Evolutionary conservation across 92 coral and sea anemone species (phyloP), one percentile per base, ranked within the genome.

Genomic region (Scolanthus callimorphus): DNA sequence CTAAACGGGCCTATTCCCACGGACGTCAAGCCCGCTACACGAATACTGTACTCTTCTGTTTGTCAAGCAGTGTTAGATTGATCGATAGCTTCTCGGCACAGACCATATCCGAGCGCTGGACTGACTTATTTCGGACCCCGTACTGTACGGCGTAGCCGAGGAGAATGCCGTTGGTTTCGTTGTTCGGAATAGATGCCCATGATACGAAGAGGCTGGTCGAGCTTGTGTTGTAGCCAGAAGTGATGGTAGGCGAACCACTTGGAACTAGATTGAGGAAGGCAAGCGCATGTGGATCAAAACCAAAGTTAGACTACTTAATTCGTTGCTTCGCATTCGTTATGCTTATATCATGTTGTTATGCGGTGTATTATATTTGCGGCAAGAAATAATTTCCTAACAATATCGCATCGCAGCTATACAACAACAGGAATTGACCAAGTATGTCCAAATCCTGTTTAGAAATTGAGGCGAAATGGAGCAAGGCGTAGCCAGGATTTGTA

Each of bases 121-220:
- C 41, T 6, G 41, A 34, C 41, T 34, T 15, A 34, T 34, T 34
- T 34, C 6, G 15, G 41, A 6, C 6, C 41, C 6, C 41, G 15
- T 34, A 15, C 6, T 34, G 41, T 34, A 6, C 41, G 15, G 8
- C 41, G 41, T 34, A 34, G 6, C 41, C 6, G 41, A 34, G 6
- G 15, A 34, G 41, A n/a, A n/a, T n/a, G 41, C 8, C 8, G 41
- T 34, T 15, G 6, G 15, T 15, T 15, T 34, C 8, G 41, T 34
- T 34, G 6, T 6, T 15, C 6, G 41, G 41, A 34, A 91, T 50
- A n/a, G 64, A 61, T 6, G 39, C 24, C 95, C 97, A 91, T 8
- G 30, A 53, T n/a, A 91, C 29, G 1, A 28, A 30, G 27, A 87
- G 59, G 15, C 88, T 80, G 1, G 91, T 91, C 43, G 95, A 81